Percentiles rank a stretch among this genome's conserved stretches.
Conservation (phyloP, 2,888 invertebrate species). For the Troilus luridus region DNA sequence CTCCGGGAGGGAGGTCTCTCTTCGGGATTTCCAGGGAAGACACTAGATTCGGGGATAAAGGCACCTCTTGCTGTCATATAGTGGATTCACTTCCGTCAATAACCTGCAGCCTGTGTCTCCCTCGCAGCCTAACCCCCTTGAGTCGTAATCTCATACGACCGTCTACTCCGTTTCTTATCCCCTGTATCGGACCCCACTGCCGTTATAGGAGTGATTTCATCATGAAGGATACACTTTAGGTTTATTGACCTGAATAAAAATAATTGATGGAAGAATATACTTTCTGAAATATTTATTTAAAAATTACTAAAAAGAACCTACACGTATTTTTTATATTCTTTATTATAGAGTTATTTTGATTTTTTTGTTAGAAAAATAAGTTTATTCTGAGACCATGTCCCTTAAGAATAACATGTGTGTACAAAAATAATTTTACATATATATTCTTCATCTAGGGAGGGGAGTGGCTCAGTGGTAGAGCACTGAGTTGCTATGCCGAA, state of each 20-base stretch:
- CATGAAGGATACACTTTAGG: background rate
- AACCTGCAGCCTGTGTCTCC: background rate
- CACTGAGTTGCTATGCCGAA: no score
- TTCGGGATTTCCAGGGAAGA: constrained; percentile 18
- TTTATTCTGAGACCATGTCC: no score
- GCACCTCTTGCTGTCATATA: constrained; percentile 20
- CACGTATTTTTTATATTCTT: no score
- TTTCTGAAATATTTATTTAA: no score
- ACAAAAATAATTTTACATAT: no score
- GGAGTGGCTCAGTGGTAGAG: no score
- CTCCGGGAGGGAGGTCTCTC: background rate
- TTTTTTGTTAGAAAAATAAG: no score
- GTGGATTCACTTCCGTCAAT: background rate
- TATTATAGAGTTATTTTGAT: no score
- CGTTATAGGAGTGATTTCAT: background rate
- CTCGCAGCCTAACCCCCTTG: background rate
- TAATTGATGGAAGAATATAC: no score
- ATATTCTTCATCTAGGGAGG: no score
- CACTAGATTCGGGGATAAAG: background rate
- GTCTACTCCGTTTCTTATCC: background rate
- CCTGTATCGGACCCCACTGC: background rate
- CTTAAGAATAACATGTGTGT: no score
- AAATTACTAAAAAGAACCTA: no score
- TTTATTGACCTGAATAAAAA: background rate
- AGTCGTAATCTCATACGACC: background rate